Base-by-base conservation (phyloP, 2,113 vertebrate species). In the Chloebia gouldiae region DNA sequence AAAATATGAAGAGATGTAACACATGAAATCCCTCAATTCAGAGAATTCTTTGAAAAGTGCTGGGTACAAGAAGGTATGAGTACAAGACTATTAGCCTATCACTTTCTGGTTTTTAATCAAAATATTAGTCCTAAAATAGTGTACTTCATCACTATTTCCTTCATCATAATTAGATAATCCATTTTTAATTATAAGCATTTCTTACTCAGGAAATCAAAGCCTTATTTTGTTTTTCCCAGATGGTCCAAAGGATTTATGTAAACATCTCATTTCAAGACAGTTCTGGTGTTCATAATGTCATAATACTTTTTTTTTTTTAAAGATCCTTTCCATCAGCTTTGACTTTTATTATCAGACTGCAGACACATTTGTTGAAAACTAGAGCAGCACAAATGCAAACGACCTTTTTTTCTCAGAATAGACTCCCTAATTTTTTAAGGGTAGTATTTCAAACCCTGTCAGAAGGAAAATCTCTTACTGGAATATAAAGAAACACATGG, bases 221-320 rank as follows among this genome's bases (percentile, higher is more conserved):
- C 3, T 54, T 12, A 12, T 3, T 57, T 65, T n/a, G n/a, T n/a
- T 63, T 69, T 69, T 2, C 13, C 12, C 17, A 61, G 77, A 30
- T 3, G 2, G 8, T 50, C 13, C 6, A 35, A 71, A 66, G 1
- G 3, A 59, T 7, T 59, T 37, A 54, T 18, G 4, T 16, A 78
- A 73, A 42, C 4, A 33, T n/a, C 5, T 64, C 20, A 4, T 68
- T 47, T 63, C 21, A 76, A 53, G 57, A 16, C 2, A 19, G 24
- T 85, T 68, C 24, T n/a, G 33, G 7, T 65, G 8, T 20, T 60
- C 19, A 35, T 24, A 50, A 10, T 4, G 42, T 50, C 42, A 83
- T 1, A 1, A 21, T 30, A 27, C 0, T 3, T 23, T 51, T 42
- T 35, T 15, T 53, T n/a, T 50, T 66, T 19, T 2, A 39, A 56